Conservation (phyloP, 2,888 invertebrate genomes). For the Metacarcinus magister region DNA sequence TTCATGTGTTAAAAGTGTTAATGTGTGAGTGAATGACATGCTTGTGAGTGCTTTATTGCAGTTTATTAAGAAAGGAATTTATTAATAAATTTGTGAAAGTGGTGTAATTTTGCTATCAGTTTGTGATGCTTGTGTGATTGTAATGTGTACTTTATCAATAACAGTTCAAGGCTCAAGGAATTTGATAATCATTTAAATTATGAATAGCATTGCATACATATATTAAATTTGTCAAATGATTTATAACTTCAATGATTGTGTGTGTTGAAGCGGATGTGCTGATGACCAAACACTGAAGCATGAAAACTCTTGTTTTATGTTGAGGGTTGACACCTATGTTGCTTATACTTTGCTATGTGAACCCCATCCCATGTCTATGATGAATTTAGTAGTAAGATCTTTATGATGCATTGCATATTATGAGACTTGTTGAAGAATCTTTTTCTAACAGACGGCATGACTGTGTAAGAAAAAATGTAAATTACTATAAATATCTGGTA, state of each 20-base stretch:
- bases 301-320: slow-evolving; percentile 18
- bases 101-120: not conserved
- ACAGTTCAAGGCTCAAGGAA: slow-evolving; percentile 59
- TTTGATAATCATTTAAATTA: slow-evolving; percentile 60
- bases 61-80: not conserved
- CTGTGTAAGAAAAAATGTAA: slow-evolving; percentile 73
- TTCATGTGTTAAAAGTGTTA: slow-evolving; percentile 8
- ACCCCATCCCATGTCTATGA: slow-evolving; percentile 67
- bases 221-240: slow-evolving; percentile 57
- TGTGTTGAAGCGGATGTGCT: slow-evolving; percentile 27
- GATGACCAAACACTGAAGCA: not conserved
- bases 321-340: slow-evolving; percentile 59
- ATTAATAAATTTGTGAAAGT: not conserved
- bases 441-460: slow-evolving; percentile 74
- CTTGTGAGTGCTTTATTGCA: slow-evolving; percentile 37
- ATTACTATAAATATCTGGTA: slow-evolving; percentile 77
- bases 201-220: slow-evolving; percentile 64
- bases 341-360: slow-evolving; percentile 72
- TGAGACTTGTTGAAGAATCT: slow-evolving; percentile 70
- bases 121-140: slow-evolving; percentile 12
- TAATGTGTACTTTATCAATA: slow-evolving; percentile 28
- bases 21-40: slow-evolving; percentile 18
- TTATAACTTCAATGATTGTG: slow-evolving; percentile 37
- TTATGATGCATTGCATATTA: slow-evolving; percentile 70
- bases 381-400: slow-evolving; percentile 66